Conservation (phyloP, 2,797 vertebrate genomes). For the Cyprinodon diabolis region DNA sequence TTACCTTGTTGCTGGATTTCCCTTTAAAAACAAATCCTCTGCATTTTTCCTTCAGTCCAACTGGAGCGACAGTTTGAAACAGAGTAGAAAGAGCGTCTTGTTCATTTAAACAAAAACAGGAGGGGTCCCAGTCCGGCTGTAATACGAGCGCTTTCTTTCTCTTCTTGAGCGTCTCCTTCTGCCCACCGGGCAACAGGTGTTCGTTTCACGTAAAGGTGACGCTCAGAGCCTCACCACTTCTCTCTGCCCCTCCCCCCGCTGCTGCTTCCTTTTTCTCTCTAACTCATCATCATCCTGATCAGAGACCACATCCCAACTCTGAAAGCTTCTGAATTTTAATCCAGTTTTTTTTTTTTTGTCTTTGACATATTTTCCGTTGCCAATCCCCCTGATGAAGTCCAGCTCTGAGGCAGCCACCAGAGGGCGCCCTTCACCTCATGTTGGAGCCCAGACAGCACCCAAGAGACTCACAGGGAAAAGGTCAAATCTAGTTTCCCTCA, state of each 20-base stretch:
- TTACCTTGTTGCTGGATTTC: slow-evolving; percentile 35
- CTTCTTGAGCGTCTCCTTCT: neutral
- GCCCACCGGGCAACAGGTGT: slow-evolving; percentile 63
- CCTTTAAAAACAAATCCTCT: slow-evolving; percentile 35
- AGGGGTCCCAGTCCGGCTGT: slow-evolving; percentile 10
- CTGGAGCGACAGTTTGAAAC: slow-evolving; percentile 10
- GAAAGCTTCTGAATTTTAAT: slow-evolving; percentile 26
- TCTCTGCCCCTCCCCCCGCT: neutral
- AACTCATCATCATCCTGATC: slow-evolving; percentile 23
- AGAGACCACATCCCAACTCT: neutral
- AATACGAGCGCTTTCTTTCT: slow-evolving; percentile 34
- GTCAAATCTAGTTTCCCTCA: neutral
- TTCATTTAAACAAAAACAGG: slow-evolving; percentile 4
- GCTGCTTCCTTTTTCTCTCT: slow-evolving; percentile 7
- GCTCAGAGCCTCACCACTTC: slow-evolving; percentile 10
- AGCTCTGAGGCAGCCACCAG: slow-evolving; percentile 56
- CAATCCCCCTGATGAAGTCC: slow-evolving; percentile 30
- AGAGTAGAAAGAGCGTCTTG: neutral
- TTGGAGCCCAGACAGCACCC: slow-evolving; percentile 12
- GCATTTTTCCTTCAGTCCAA: slow-evolving; percentile 17
- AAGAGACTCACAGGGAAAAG: neutral
- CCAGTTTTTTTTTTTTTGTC: slow-evolving; percentile 24
- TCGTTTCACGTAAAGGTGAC: slow-evolving; percentile 61
- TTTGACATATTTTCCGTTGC: slow-evolving; percentile 32
- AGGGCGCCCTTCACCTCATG: slow-evolving; percentile 59